Evolutionary conservation across 2,113 vertebrate species (phyloP), one percentile per base, ranked within the genome.

Genomic region (Hippocampus barbouri): DNA sequence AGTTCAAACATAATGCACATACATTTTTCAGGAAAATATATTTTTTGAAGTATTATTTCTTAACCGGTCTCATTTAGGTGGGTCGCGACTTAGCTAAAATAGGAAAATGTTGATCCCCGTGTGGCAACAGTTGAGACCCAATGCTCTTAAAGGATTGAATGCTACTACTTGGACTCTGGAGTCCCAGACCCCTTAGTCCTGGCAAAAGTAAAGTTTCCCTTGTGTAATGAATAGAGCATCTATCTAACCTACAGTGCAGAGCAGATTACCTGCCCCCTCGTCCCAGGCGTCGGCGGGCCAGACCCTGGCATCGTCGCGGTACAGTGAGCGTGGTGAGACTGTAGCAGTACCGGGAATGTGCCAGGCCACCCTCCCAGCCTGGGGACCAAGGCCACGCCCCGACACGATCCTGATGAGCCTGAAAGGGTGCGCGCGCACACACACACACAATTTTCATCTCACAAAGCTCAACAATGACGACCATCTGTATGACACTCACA

Each of bases 261-360:
- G 18, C 7, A 1, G 3, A 63, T 34, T 66, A 97, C 97, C 97
- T 98, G 92, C 97, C 97, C 47, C 97, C 97, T 75, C 97, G 94
- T 66, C 96, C 97, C 79, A 96, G 78, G 49, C 97, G 94, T 66
- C 96, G 93, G 49, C 97, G 94, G 71, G 96, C 94, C 93, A 98
- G 92, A 78, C 97, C 97, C 73, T 98, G 88, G 81, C 96, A 98
- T 73, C 92, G 93, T 53, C 91, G 93, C 66, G 97, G 97, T 73
- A 95, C 90, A 11, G 94, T 95, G 81, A 99, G 94, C 60, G 96
- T 95, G 69, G 97, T 96, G 87, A 99, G 95, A 91, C 95, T 97
- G 92, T 97, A 98, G 91, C 96, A 94, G 69, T 96, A 97, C 64
- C 94, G 96, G 38, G 94, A 91, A 62, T 96, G 93, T 76, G 94